Conservation (phyloP, 2,797 vertebrate genomes). For the Poecilia wingei region DNA sequence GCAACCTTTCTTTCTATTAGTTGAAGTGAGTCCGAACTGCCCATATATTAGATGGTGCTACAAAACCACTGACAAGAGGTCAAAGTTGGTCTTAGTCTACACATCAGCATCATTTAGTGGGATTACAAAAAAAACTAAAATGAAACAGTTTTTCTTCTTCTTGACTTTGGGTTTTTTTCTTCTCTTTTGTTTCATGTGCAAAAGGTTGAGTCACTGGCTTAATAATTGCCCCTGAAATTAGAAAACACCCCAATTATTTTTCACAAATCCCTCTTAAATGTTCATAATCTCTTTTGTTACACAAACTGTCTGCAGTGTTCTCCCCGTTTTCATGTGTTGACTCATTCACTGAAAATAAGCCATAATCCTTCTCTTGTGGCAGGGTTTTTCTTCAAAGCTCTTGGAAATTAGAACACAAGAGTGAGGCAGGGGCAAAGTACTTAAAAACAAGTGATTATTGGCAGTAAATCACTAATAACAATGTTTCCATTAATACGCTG, state of each 20-base stretch:
- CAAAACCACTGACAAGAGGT: neutral
- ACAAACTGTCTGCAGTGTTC: conserved; percentile 73
- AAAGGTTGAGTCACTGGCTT: conserved; percentile 51
- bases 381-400: conserved; percentile 65
- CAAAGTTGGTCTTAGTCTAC: neutral
- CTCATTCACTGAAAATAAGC: conserved; percentile 76
- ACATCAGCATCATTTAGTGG: conserved; percentile 6
- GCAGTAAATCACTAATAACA: conserved; percentile 53
- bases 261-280: conserved; percentile 76
- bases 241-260: conserved; percentile 73
- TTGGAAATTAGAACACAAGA: conserved; percentile 61
- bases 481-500: conserved; percentile 43
- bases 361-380: conserved; percentile 76
- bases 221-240: conserved; percentile 57
- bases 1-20: neutral
- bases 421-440: conserved; percentile 55
- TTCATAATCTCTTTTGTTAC: conserved; percentile 78
- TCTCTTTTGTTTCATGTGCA: conserved; percentile 29
- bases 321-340: conserved; percentile 67
- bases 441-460: conserved; percentile 57
- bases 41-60: neutral
- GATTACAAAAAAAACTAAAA: conserved; percentile 7
- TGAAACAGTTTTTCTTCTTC: neutral
- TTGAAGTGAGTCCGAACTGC: neutral
- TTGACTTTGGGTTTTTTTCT: conserved; percentile 30